A percentile compares a stretch with the other conserved stretches of the same genome.
These are phyloP conservation scores for Ceratitis capitata DNA, from an alignment of 1,140 invertebrate genomes.

Conservation along the genomic window DNA sequence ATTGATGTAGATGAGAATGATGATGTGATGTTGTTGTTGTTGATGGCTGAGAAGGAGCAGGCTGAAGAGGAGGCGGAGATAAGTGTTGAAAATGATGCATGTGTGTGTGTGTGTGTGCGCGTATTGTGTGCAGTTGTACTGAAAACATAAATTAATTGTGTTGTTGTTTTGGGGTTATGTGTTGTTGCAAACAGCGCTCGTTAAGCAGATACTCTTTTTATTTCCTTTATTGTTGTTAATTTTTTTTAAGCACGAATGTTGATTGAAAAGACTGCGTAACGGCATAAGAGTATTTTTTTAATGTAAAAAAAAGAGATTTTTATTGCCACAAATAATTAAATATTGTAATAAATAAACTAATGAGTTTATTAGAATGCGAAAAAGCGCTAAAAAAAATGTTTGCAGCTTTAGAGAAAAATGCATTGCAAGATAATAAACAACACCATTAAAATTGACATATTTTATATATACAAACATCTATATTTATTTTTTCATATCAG, in stretches of 20 bases:
- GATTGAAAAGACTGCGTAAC: background rate
- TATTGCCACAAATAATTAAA: background rate
- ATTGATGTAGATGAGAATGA: background rate
- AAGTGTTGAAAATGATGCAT: background rate
- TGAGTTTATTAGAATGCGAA: background rate
- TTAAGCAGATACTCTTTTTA: background rate
- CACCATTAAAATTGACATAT: background rate
- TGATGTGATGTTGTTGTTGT: background rate
- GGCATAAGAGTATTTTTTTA: background rate
- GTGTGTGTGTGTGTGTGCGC: background rate
- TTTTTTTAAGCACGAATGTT: no score
- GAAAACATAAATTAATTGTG: background rate
- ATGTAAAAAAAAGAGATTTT: background rate
- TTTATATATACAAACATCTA: background rate
- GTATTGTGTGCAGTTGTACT: background rate
- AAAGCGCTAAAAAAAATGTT: no score
- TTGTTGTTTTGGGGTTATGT: background rate
- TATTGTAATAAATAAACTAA: background rate
- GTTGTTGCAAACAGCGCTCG: no score
- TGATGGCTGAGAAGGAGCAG: no score
- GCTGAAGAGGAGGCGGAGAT: no score
- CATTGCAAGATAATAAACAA: background rate
- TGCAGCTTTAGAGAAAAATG: background rate
- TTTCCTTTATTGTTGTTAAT: background rate
- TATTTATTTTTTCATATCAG: slow-evolving; percentile 11